phyloP scores from a whole-genome alignment of 2,797 vertebrate species.

The Dryobates pubescens region DNA sequence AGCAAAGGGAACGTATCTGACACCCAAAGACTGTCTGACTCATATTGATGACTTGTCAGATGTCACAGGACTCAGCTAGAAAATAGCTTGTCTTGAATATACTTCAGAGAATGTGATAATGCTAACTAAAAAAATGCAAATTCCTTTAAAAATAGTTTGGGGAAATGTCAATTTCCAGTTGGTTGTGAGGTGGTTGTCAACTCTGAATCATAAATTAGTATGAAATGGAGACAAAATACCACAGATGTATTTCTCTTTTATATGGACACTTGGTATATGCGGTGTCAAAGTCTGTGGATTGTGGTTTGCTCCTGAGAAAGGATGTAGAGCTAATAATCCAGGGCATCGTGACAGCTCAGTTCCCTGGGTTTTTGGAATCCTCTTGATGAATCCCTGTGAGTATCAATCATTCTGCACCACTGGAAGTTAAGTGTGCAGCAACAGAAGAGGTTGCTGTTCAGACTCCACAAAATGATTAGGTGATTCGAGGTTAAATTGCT shows the following conservation, averaged over 20 bases:
- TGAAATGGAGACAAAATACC: not conserved
- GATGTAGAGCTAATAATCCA: not conserved
- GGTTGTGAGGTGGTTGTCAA: not conserved
- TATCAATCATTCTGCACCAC: not conserved
- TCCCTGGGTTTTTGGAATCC: not conserved
- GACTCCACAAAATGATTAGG: not conserved
- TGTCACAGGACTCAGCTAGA: not conserved
- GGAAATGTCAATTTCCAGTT: slow-evolving; percentile 11
- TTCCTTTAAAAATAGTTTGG: not conserved
- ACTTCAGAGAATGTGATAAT: not conserved
- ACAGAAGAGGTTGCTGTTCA: not conserved
- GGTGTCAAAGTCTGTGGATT: not conserved
- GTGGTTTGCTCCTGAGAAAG: not conserved
- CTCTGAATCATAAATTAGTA: not conserved
- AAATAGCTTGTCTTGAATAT: not conserved
- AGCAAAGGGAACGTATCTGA: not conserved
- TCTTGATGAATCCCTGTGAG: not conserved
- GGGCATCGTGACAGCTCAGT: not conserved
- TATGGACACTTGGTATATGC: not conserved
- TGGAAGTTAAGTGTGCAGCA: not conserved
- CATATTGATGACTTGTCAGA: not conserved
- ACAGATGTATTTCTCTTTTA: not conserved
- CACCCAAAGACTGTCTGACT: not conserved
- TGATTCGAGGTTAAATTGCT: not conserved
- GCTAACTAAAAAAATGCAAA: slow-evolving; percentile 18